Percentiles rank a stretch among this genome's conserved stretches.
phyloP scores from a whole-genome alignment of 2,797 vertebrate species.

The Phrynocephalus vlangalii region DNA sequence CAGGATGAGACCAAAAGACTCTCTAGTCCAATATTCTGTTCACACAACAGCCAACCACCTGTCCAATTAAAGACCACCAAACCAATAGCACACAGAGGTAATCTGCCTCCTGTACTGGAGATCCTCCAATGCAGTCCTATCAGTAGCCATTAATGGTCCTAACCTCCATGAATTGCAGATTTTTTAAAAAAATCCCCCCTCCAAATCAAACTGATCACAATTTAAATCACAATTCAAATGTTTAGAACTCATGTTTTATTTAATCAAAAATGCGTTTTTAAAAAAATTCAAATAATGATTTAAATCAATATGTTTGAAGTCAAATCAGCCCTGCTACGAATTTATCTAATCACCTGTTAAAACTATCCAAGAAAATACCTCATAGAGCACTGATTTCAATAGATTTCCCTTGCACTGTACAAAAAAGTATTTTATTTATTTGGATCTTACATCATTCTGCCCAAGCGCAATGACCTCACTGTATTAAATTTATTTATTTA shows the following conservation, averaged over 20 bases:
- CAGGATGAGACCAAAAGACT: background rate
- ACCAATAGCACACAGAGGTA: background rate
- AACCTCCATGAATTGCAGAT: too few relatives aligned
- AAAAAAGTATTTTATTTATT: background rate
- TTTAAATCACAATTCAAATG: too few relatives aligned
- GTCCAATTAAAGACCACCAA: background rate
- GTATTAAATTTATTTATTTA: too few relatives aligned
- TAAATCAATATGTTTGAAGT: too few relatives aligned
- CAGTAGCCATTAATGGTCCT: too few relatives aligned
- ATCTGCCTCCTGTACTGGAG: background rate
- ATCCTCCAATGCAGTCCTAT: too few relatives aligned
- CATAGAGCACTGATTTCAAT: background rate
- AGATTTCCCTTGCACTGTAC: background rate
- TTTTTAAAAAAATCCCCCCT: too few relatives aligned
- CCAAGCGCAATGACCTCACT: background rate
- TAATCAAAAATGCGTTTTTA: too few relatives aligned
- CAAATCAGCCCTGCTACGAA: too few relatives aligned
- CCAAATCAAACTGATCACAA: too few relatives aligned
- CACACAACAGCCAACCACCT: background rate
- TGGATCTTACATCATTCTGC: background rate
- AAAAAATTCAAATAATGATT: too few relatives aligned
- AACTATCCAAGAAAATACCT: background rate
- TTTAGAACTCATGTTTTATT: too few relatives aligned
- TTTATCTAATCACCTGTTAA: background rate
- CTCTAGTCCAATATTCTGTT: background rate